phyloP scores from a whole-genome alignment of 2,888 invertebrate species.

The Drosophila acutilabella region DNA sequence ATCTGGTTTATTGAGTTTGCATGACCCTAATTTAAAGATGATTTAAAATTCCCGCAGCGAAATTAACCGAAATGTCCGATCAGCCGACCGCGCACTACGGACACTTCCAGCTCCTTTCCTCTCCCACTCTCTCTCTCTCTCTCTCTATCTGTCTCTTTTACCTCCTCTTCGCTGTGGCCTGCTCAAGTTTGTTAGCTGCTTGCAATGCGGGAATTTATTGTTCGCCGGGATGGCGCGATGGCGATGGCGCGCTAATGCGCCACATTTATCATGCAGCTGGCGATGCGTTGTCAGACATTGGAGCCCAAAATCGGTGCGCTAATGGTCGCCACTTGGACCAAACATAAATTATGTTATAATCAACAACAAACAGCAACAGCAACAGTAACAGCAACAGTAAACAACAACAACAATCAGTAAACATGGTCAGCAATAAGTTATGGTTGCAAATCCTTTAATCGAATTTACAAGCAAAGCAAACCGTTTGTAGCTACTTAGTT shows the following conservation, averaged over 20 bases:
- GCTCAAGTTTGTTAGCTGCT: neutral
- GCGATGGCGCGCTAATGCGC: slow-evolving; percentile 67
- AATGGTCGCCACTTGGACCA: slow-evolving; percentile 72
- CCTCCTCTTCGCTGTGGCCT: neutral
- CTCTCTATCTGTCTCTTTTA: neutral
- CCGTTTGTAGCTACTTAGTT: slow-evolving; percentile 25
- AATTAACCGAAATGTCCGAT: slow-evolving; percentile 70
- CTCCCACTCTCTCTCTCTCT: neutral
- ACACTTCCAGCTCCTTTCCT: slow-evolving; percentile 6
- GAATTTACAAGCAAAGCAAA: slow-evolving; percentile 39
- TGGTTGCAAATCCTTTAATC: slow-evolving; percentile 55
- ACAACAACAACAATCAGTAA: slow-evolving; percentile 8
- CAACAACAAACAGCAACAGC: slow-evolving; percentile 37
- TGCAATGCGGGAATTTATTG: slow-evolving; percentile 57
- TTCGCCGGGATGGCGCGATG: slow-evolving; percentile 44
- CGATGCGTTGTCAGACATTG: slow-evolving; percentile 28
- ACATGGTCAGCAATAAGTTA: slow-evolving; percentile 1
- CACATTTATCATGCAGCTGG: slow-evolving; percentile 72
- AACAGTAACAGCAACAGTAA: slow-evolving; percentile 21
- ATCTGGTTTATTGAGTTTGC: slow-evolving; percentile 75
- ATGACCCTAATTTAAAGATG: slow-evolving; percentile 80
- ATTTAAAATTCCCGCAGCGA: slow-evolving; percentile 78
- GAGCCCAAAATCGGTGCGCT: slow-evolving; percentile 43
- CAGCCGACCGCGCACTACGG: slow-evolving; percentile 28
- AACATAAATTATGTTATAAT: slow-evolving; percentile 72